These are phyloP conservation scores for Ceratitis capitata DNA, from an alignment of 1,140 invertebrate species.

Conservation along the genomic window DNA sequence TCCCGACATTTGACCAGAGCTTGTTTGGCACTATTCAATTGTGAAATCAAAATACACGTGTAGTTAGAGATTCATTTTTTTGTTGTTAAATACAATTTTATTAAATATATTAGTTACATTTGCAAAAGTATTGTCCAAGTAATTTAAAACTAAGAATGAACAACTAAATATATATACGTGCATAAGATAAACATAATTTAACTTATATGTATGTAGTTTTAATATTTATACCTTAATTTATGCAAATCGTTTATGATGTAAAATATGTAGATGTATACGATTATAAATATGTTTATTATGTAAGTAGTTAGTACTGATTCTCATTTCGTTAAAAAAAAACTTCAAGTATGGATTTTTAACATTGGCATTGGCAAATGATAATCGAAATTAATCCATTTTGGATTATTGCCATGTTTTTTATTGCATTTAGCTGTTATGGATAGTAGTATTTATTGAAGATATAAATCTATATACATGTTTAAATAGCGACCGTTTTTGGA, in stretches of 20 bases:
- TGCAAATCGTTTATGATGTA: neutral
- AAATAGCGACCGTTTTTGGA: neutral
- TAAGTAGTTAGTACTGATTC: neutral
- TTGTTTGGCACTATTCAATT: no score
- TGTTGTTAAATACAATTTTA: slow-evolving; percentile 11
- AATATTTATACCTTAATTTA: neutral
- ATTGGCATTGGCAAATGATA: no score
- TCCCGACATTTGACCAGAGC: no score
- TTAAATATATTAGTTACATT: neutral
- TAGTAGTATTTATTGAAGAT: neutral
- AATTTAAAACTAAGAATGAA: neutral
- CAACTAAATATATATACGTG: neutral
- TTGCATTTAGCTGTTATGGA: neutral
- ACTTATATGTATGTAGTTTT: neutral
- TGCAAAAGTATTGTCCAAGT: neutral
- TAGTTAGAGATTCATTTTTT: neutral
- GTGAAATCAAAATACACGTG: no score
- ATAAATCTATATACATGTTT: neutral
- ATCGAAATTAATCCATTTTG: neutral
- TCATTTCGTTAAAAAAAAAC: neutral
- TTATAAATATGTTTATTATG: neutral
- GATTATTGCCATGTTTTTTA: neutral
- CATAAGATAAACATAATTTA: no score
- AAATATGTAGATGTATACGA: neutral
- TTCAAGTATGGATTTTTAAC: no score